phyloP scores from a whole-genome alignment of 2,888 invertebrate species.

The Troglohyphantes excavatus region DNA sequence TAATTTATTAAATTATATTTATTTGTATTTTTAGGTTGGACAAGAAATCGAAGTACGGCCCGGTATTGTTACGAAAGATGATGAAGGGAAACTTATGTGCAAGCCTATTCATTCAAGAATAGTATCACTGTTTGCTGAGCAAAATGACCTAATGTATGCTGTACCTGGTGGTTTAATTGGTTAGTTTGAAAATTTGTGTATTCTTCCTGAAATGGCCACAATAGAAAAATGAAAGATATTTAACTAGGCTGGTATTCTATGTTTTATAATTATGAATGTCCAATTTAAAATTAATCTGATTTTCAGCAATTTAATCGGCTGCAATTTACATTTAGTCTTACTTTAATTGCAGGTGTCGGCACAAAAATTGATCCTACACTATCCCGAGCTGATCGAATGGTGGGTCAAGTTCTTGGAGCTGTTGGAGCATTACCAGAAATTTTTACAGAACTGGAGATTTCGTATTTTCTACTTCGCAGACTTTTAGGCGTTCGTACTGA shows the following conservation, averaged over 20 bases:
- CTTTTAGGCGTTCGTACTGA: conserved; percentile 98
- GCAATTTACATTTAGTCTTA: too few relatives aligned
- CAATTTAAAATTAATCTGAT: too few relatives aligned
- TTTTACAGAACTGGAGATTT: conserved; percentile 98
- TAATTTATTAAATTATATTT: too few relatives aligned
- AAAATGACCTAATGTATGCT: conserved; percentile 98
- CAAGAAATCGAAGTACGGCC: conserved; percentile 99
- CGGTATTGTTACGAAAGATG: conserved; percentile 97
- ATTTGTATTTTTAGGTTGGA: conserved; percentile 91
- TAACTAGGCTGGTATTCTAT: too few relatives aligned
- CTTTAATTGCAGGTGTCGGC: conserved; percentile 88
- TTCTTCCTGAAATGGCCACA: too few relatives aligned
- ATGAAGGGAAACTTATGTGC: conserved; percentile 97
- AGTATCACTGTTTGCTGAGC: conserved; percentile 98
- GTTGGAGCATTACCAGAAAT: conserved; percentile 98
- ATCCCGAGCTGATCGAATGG: conserved; percentile 98
- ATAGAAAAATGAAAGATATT: too few relatives aligned
- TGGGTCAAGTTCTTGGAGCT: conserved; percentile 98
- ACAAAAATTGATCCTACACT: conserved; percentile 99
- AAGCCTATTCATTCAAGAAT: conserved; percentile 98
- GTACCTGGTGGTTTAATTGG: conserved; percentile 99
- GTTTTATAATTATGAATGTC: too few relatives aligned
- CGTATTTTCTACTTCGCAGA: conserved; percentile 97
- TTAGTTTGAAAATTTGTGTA: conserved; percentile 81
- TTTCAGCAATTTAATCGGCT: too few relatives aligned